phyloP scores from a whole-genome alignment of 2,113 vertebrate species.

The Oostethus manadensis region DNA sequence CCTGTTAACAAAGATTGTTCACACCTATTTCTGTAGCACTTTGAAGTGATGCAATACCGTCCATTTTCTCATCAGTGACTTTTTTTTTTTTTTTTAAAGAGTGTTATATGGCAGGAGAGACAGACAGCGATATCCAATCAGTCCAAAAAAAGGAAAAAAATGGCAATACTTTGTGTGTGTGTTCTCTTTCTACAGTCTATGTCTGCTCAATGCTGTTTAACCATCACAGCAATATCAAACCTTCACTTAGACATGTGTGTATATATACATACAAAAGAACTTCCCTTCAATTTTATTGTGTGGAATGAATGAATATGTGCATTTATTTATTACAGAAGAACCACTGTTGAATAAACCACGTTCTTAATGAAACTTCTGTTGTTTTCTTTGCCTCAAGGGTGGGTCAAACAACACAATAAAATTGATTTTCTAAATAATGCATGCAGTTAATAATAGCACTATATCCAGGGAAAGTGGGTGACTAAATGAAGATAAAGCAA shows the following conservation, averaged over 20 bases:
- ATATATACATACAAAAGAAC: conserved; percentile 3
- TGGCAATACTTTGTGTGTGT: conserved; percentile 71
- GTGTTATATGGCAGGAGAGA: conserved; percentile 17
- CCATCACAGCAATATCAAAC: conserved; percentile 67
- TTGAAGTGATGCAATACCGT: conserved; percentile 78
- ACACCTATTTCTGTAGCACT: conserved; percentile 72
- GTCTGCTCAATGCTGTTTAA: conserved; percentile 55
- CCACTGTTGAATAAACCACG: conserved; percentile 73
- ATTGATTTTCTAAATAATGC: background rate
- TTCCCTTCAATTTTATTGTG: conserved; percentile 60
- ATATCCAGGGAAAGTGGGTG: background rate
- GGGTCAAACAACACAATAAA: background rate
- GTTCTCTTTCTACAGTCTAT: conserved; percentile 32
- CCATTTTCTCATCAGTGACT: conserved; percentile 62
- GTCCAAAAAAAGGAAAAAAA: conserved; percentile 46
- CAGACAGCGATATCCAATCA: conserved; percentile 40
- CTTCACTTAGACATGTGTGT: conserved; percentile 49
- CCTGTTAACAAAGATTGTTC: conserved; percentile 52
- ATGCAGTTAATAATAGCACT: background rate
- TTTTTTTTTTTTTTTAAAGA: no score
- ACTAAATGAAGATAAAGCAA: no score
- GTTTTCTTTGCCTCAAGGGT: conserved; percentile 2
- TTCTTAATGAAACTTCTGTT: conserved; percentile 63
- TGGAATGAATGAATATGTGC: conserved; percentile 65
- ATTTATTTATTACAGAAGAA: conserved; percentile 77